Evolutionary conservation across 2,888 invertebrate genomes (phyloP).

Genomic region (Parnassius apollo): DNA sequence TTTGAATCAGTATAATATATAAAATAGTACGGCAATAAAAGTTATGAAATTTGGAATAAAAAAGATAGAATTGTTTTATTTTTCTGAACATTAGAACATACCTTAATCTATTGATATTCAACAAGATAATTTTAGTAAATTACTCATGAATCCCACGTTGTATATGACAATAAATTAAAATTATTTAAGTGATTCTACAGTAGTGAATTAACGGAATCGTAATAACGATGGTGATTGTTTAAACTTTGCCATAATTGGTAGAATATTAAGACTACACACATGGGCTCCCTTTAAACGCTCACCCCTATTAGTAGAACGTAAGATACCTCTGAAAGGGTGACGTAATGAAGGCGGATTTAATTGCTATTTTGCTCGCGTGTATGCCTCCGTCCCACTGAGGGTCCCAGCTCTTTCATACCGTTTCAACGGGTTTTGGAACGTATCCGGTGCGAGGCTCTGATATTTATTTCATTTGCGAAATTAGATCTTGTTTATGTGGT

Average conservation of each 20-base stretch:
- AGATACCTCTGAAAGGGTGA: constrained; percentile 41
- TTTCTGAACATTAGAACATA: no score
- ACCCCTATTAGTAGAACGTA: constrained; percentile 43
- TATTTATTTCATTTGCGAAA: constrained; percentile 25
- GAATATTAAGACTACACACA: not conserved
- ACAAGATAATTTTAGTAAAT: no score
- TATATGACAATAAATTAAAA: no score
- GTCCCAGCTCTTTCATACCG: constrained; percentile 36
- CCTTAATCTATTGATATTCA: no score
- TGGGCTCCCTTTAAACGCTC: constrained; percentile 30
- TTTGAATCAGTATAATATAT: no score
- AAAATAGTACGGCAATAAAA: no score
- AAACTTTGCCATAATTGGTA: not conserved
- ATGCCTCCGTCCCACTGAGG: constrained; percentile 34
- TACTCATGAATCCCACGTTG: no score
- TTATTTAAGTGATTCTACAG: no score
- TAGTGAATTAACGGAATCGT: no score
- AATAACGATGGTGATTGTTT: no score
- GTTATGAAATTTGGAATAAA: no score
- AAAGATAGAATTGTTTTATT: no score
- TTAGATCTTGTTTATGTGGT: constrained; percentile 15
- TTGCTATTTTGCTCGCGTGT: constrained; percentile 67
- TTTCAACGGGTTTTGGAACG: constrained; percentile 30
- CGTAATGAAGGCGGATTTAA: constrained; percentile 71
- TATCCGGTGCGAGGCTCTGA: constrained; percentile 12